Percentiles rank a stretch among this genome's conserved stretches.
These are phyloP conservation scores for Cydia pomonella DNA, from an alignment of 1,140 invertebrate genomes.

Conservation along the genomic window DNA sequence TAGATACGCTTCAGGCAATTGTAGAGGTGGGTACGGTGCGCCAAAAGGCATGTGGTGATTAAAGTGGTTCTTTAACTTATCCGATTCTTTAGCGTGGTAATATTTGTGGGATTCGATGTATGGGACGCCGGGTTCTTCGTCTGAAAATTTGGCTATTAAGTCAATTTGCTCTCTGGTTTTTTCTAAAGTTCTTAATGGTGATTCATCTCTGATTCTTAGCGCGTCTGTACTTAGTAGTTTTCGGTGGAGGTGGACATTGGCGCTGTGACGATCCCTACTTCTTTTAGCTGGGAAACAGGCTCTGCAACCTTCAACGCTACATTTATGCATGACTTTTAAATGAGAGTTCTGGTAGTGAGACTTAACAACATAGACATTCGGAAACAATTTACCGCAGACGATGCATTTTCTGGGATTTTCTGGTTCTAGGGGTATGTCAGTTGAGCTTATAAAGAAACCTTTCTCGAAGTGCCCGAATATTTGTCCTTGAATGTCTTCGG, in stretches of 20 bases:
- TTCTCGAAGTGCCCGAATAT: conserved; percentile 87
- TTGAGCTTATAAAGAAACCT: conserved; percentile 86
- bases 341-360: conserved; percentile 98
- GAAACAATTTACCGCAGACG: conserved; percentile 96
- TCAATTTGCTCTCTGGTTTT: conserved; percentile 86
- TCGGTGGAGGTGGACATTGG: conserved; percentile 94
- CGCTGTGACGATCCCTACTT: conserved; percentile 95
- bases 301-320: conserved; percentile 97
- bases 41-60: conserved; percentile 59
- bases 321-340: conserved; percentile 97
- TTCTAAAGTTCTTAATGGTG: conserved; percentile 62
- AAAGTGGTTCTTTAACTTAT: conserved; percentile 62
- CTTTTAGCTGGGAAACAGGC: conserved; percentile 97
- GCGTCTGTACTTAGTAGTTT: conserved; percentile 89
- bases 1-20: conserved; percentile 72
- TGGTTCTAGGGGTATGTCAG: conserved; percentile 90
- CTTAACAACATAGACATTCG: conserved; percentile 97
- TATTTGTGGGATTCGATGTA: conserved; percentile 76
- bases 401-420: conserved; percentile 92
- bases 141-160: conserved; percentile 86
- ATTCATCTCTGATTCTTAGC: conserved; percentile 60
- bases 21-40: conserved; percentile 64
- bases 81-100: conserved; percentile 65
- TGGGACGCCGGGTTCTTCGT: conserved; percentile 83
- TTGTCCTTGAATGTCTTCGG: conserved; percentile 82